Evolutionary conservation across 1,140 invertebrate genomes (phyloP).

Genomic region (Drosophila quadrilineata): DNA sequence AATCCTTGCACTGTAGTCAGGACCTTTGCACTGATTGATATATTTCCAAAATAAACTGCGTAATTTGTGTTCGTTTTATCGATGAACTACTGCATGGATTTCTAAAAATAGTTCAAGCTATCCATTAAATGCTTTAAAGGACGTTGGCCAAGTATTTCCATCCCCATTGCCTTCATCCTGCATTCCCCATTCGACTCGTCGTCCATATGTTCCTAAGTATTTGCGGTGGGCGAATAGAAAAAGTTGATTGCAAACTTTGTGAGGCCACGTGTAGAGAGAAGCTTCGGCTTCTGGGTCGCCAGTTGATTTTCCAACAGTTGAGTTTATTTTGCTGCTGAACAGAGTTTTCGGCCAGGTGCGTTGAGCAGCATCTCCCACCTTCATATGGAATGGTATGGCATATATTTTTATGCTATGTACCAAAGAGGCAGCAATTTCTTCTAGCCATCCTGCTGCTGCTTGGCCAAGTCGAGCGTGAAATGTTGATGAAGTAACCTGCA

Average conservation of each 20-base stretch:
- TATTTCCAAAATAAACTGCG: background rate
- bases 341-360: slow-evolving; percentile 55
- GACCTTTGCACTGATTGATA: background rate
- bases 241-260: slow-evolving; percentile 67
- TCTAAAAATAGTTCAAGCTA: slow-evolving; percentile 5
- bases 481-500: slow-evolving; percentile 74
- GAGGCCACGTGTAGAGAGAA: slow-evolving; percentile 39
- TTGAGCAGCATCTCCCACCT: slow-evolving; percentile 8
- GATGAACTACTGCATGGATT: background rate
- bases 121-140: slow-evolving; percentile 53
- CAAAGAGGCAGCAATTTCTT: slow-evolving; percentile 45
- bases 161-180: slow-evolving; percentile 5
- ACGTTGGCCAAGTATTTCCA: too few relatives aligned
- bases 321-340: slow-evolving; percentile 63
- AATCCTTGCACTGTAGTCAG: background rate
- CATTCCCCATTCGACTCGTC: background rate
- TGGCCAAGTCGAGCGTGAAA: slow-evolving; percentile 69
- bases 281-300: slow-evolving; percentile 25
- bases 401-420: slow-evolving; percentile 72
- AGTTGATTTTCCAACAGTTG: slow-evolving; percentile 74
- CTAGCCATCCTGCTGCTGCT: slow-evolving; percentile 6
- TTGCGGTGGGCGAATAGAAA: slow-evolving; percentile 43
- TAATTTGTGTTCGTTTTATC: slow-evolving; percentile 5
- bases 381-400: slow-evolving; percentile 38
- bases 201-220: slow-evolving; percentile 54